Evolutionary conservation across 2,797 vertebrate genomes (phyloP), one percentile per base, ranked within the genome.

Genomic region (Sebastes variabilis): DNA sequence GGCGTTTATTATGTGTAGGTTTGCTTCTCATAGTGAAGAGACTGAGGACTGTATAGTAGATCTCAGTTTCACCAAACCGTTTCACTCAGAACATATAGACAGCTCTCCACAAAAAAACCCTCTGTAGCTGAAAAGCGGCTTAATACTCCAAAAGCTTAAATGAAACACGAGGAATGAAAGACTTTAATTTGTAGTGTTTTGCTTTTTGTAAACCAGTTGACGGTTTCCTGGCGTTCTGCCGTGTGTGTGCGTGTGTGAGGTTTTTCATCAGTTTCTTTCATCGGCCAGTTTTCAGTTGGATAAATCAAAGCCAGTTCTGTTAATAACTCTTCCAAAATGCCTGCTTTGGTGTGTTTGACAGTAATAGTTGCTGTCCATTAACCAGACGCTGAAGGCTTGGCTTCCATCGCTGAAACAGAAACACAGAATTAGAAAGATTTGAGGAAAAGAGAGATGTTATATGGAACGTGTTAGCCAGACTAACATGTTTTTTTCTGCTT

Each of bases 311-410:
- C 71, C 22, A 0, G 4, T 27, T 73, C 55, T 83, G 74, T 87
- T 83, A 79, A 83, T 86, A 77, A 65, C 68, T 62, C 66, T 46
- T 79, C 74, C 70, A 56, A 56, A 82, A 80, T 55, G 79, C 27
- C 54, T 58, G 62, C 67, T 73, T 49, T 79, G 64, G 29, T 62
- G 59, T 84, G 86, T 78, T 85, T 77, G 84, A 88, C 87, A 80
- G 80, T 87, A 75, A 86, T 80, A 79, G 68, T 83, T 88, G 60
- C 82, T 70, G 68, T 89, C 89, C 86, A 86, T 92, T 87, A 89
- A 77, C 38, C 52, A 61, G 61, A 77, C 49, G 75, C 81, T 59
- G 62, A 52, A 77, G 82, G 66, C 54, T 69, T 30, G 58, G 64
- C 72, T 42, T 42, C 62, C 49, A 12, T 80, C 24, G 3, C 80